These are phyloP conservation scores for Sarcophaga carnaria DNA, from an alignment of 2,888 invertebrate species.

Conservation along the genomic window DNA sequence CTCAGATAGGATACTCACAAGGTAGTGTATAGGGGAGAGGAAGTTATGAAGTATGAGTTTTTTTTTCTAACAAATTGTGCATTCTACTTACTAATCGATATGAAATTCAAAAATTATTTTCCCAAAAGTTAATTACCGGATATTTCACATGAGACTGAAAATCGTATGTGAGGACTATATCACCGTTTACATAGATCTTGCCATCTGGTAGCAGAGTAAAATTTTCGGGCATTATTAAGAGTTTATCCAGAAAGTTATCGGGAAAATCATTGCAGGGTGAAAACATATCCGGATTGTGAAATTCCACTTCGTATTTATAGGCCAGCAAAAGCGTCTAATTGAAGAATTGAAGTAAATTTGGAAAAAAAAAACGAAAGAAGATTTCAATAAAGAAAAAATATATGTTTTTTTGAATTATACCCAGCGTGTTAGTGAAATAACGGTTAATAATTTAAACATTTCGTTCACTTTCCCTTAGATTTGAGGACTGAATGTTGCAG, in stretches of 20 bases:
- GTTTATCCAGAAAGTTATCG: background rate
- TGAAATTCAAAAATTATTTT: no score
- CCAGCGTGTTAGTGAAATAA: no score
- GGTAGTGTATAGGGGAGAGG: no score
- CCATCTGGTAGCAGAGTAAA: slow-evolving; percentile 7
- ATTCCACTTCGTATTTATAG: background rate
- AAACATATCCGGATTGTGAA: background rate
- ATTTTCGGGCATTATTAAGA: background rate
- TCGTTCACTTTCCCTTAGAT: no score
- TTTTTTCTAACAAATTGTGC: no score
- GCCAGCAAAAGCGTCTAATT: background rate
- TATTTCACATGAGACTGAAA: slow-evolving; percentile 6
- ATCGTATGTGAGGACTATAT: background rate
- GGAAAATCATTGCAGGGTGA: slow-evolving; percentile 7
- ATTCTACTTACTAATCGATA: no score
- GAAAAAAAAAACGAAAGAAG: background rate
- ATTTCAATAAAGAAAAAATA: background rate
- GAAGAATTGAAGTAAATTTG: no score
- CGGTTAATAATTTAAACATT: no score
- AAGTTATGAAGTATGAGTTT: no score
- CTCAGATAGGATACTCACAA: no score
- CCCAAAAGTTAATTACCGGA: background rate
- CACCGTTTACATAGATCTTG: background rate
- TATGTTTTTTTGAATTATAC: no score
- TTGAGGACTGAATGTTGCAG: no score